A percentile compares a stretch with the other conserved stretches of the same genome.
phyloP scores from a whole-genome alignment of 2,797 vertebrate genomes.

The Kryptolebias ocellatus region DNA sequence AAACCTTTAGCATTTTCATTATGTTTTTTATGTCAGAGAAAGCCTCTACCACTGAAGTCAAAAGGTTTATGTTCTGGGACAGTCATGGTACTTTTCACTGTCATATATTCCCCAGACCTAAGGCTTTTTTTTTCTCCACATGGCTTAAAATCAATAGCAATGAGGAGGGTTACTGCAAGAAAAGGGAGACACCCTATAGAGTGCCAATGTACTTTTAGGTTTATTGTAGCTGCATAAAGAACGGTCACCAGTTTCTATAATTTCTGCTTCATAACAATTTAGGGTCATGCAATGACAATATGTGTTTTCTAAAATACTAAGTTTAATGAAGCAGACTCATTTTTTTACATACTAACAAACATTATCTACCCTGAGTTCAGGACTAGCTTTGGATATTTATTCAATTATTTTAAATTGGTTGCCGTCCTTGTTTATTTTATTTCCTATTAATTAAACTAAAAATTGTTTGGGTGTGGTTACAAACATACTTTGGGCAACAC shows the following conservation, averaged over 20 bases:
- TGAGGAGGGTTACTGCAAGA: slow-evolving; percentile 46
- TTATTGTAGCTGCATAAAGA: slow-evolving; percentile 2
- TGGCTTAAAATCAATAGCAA: slow-evolving; percentile 55
- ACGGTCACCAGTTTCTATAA: background rate
- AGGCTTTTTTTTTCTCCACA: slow-evolving; percentile 29
- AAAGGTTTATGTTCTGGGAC: slow-evolving; percentile 24
- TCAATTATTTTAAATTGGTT: no score
- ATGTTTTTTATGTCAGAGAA: slow-evolving; percentile 10
- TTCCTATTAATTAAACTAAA: background rate
- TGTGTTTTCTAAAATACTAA: background rate
- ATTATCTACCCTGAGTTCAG: no score
- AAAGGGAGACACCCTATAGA: slow-evolving; percentile 22
- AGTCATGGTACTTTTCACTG: slow-evolving; percentile 27
- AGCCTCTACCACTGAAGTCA: slow-evolving; percentile 20
- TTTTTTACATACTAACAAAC: background rate
- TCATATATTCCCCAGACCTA: slow-evolving; percentile 42
- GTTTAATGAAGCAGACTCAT: background rate
- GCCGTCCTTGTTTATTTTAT: no score
- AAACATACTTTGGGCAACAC: background rate
- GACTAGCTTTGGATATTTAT: background rate
- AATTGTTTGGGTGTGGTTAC: background rate
- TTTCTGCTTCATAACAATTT: slow-evolving; percentile 2
- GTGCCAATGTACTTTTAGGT: slow-evolving; percentile 10
- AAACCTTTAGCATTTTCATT: slow-evolving; percentile 9
- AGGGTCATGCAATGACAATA: background rate